A percentile compares a stretch with the other conserved stretches of the same genome.
These are phyloP conservation scores for Auanema sp. DNA, from an alignment of 2,888 invertebrate genomes.

Conservation along the genomic window DNA sequence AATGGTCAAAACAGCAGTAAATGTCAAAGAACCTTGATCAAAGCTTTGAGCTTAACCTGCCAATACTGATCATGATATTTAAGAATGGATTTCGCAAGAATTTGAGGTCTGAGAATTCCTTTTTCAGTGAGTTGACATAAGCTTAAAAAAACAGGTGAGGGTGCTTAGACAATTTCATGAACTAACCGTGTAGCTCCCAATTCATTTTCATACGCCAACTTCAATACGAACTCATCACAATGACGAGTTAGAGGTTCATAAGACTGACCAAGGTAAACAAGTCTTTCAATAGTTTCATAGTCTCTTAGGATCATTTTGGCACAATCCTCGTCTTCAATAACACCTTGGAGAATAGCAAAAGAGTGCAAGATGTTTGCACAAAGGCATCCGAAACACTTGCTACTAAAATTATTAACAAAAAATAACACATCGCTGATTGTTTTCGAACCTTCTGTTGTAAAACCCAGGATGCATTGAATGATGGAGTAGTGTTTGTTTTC, in stretches of 20 bases:
- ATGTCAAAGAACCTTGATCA: constrained; percentile 19
- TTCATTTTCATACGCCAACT: constrained; percentile 25
- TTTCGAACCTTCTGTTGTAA: constrained; percentile 1
- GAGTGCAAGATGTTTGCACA: constrained; percentile 91
- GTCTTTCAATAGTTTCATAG: neutral
- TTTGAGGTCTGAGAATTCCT: constrained; percentile 18
- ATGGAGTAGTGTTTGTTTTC: neutral
- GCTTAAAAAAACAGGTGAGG: neutral
- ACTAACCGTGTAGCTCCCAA: constrained; percentile 19
- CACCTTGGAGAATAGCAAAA: constrained; percentile 77
- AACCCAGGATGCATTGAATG: constrained; percentile 1
- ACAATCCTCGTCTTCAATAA: constrained; percentile 26
- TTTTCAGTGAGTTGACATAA: constrained; percentile 15
- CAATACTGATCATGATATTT: constrained; percentile 31
- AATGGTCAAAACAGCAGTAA: neutral
- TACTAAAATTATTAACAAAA: constrained; percentile 17
- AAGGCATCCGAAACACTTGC: constrained; percentile 72
- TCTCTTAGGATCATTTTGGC: constrained; percentile 5
- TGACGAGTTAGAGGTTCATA: constrained; percentile 31
- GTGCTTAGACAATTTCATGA: too few species aligned
- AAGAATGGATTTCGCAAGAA: constrained; percentile 29
- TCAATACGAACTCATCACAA: constrained; percentile 28
- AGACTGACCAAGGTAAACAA: constrained; percentile 10
- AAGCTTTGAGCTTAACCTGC: constrained; percentile 34
- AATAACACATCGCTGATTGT: neutral